A percentile compares a stretch with the other conserved stretches of the same genome.
Evolutionary conservation across 2,797 vertebrate species (phyloP).

Genomic region (Sebastes wilsoni): DNA sequence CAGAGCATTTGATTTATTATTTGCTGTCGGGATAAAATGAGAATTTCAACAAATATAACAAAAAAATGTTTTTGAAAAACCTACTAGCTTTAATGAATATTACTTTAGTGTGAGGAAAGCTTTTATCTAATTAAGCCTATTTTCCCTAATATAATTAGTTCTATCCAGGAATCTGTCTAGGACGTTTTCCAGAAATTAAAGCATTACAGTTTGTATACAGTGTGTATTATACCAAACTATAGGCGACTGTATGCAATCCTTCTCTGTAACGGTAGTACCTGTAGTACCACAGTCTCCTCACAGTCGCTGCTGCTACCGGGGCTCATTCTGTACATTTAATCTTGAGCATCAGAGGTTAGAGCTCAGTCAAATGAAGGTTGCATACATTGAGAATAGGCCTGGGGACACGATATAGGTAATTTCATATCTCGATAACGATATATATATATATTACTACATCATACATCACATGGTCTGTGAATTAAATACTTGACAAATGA

Average conservation of each 20-base stretch:
- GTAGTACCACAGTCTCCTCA: not conserved
- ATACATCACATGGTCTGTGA: no score
- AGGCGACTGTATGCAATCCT: no score
- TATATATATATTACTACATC: no score
- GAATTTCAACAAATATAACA: no score
- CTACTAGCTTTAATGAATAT: not conserved
- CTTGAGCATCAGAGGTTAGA: conserved; percentile 1
- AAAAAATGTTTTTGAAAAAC: no score
- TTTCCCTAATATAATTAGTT: not conserved
- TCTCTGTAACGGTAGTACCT: not conserved
- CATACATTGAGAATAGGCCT: not conserved
- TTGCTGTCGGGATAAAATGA: no score
- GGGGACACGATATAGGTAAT: no score
- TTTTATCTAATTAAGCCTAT: not conserved
- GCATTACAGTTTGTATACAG: no score
- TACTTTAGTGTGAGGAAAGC: not conserved
- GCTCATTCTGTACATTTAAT: conserved; percentile 12
- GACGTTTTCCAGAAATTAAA: not conserved
- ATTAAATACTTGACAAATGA: no score
- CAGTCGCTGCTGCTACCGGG: no score
- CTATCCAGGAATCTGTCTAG: not conserved
- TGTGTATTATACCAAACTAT: not conserved
- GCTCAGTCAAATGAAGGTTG: not conserved
- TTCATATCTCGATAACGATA: no score
- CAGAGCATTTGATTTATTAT: no score